Evolutionary conservation across 2,888 invertebrate species (phyloP), one percentile per base, ranked within the genome.

Genomic region (Thereva nobilitata): DNA sequence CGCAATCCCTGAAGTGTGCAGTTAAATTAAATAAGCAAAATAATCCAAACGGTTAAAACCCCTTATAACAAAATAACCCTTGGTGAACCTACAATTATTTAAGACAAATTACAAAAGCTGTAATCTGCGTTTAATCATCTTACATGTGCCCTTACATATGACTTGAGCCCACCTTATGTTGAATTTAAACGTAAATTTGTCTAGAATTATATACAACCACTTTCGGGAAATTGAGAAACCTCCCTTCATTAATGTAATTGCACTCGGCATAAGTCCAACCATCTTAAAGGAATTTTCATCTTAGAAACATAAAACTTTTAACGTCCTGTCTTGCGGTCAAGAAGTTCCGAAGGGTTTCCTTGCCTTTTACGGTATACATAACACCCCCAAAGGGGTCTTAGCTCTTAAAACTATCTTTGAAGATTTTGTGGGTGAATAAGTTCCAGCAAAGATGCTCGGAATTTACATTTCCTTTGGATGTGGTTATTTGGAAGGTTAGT

Each of bases 401-500:
- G 64, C 64, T 64, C 53, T 53, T 53, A 64, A 64, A 64, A 64
- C 64, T 64, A 64, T 64, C 64, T 68, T 68, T 68, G 67, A 70
- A 70, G 70, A 70, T 70, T 70, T 70, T 70, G 70, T 66, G 70
- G 70, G 64, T 68, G 70, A 70, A 70, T 70, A 70, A 70, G 66
- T 70, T 70, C 23, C 59, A 45, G 66, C 55, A 53, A 64, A 64
- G 64, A 64, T 64, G 64, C 56, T 61, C 49, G 61, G 68, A 66
- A 70, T 70, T 70, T 67, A 68, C 66, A 70, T 68, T 69, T 67
- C 66, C 70, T 68, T 23, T 68, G 67, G 66, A 70, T 70, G 70
- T 70, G 70, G 70, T 70, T 64, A 54, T 52, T 65, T 63, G 7
- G 53, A 63, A 52, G 52, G 57, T 47, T 61, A 61, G 61, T 61